These are phyloP conservation scores for Pterostichus niger DNA, from an alignment of 2,888 invertebrate genomes.

Conservation along the genomic window DNA sequence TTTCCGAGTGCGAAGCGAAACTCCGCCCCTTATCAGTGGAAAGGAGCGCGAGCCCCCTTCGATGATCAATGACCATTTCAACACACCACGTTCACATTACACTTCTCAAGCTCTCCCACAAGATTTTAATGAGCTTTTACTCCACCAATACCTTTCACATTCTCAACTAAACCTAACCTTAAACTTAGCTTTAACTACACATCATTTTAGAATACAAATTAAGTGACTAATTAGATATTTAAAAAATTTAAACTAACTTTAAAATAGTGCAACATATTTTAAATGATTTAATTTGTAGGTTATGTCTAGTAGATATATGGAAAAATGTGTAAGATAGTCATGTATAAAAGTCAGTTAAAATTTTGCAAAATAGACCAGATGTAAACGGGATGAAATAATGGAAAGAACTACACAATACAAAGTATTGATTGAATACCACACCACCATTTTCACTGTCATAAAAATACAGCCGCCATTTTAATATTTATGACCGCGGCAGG, in stretches of 20 bases:
- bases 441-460: conserved; percentile 66
- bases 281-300: too few relatives aligned
- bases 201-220: too few relatives aligned
- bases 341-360: background rate
- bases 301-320: background rate
- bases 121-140: background rate
- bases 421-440: conserved; percentile 65
- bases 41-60: conserved; percentile 56
- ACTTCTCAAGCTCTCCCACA: conserved; percentile 33
- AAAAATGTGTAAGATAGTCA: background rate
- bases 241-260: too few relatives aligned
- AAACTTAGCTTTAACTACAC: too few relatives aligned
- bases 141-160: too few relatives aligned
- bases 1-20: conserved; percentile 60
- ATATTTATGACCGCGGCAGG: conserved; percentile 60
- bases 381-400: conserved; percentile 62
- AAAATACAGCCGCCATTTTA: conserved; percentile 65
- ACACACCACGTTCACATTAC: conserved; percentile 59
- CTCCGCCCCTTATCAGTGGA: conserved; percentile 64
- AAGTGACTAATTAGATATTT: too few relatives aligned
- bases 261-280: too few relatives aligned
- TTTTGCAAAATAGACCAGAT: conserved; percentile 31
- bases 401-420: conserved; percentile 64
- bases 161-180: too few relatives aligned
- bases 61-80: conserved; percentile 67